A percentile compares a stretch with the other conserved stretches of the same genome.
Conservation (phyloP, 2,797 vertebrate species). For the Lagorchestes hirsutus region DNA sequence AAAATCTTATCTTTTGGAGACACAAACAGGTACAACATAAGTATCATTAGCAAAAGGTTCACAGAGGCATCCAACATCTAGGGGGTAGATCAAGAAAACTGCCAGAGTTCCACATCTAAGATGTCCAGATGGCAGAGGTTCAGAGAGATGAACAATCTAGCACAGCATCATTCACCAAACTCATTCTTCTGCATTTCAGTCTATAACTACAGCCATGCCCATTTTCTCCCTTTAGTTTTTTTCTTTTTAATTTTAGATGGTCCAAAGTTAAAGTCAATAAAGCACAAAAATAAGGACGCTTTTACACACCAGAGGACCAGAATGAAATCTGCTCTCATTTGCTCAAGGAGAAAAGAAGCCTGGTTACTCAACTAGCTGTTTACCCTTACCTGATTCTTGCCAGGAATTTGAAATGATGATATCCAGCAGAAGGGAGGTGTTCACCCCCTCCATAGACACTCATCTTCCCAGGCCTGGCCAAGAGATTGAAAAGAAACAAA, state of each 20-base stretch:
- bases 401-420: constrained; percentile 29
- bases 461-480: neutral
- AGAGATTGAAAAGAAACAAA: neutral
- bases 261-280: too few species aligned
- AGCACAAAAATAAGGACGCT: neutral
- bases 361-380: neutral
- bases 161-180: neutral
- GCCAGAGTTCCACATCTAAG: neutral
- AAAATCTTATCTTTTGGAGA: too few species aligned
- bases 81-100: neutral
- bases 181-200: neutral
- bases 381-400: constrained; percentile 18
- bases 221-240: neutral
- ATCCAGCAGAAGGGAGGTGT: neutral
- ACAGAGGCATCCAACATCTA: neutral
- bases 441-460: neutral
- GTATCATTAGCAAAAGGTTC: neutral
- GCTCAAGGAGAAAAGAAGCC: neutral
- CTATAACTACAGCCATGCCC: constrained; percentile 11
- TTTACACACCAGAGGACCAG: neutral
- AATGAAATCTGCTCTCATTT: neutral
- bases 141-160: neutral
- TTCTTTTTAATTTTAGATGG: constrained; percentile 9
- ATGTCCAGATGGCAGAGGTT: neutral
- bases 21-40: neutral